These are phyloP conservation scores for Holothuria leucospilota DNA, from an alignment of 53 echinoderm and acorn worm species.

Conservation along the genomic window DNA sequence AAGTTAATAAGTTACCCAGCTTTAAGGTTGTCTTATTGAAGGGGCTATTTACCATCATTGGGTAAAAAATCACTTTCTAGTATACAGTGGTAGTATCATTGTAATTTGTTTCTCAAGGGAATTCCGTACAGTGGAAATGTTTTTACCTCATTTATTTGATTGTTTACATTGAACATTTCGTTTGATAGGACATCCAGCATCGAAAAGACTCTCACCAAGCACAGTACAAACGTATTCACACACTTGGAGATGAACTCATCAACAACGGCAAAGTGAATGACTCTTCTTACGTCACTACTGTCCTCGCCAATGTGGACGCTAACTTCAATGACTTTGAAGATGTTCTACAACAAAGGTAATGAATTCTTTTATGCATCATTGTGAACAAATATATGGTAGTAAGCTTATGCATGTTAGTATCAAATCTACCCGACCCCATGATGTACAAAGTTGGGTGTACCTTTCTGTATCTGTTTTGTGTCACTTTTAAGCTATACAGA, in stretches of 20 bases:
- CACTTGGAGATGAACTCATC: conserved; percentile 80
- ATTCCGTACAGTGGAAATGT: not conserved
- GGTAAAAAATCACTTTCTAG: no score
- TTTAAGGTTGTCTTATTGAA: no score
- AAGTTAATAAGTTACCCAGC: no score
- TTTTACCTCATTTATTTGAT: not conserved
- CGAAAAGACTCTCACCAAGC: conserved; percentile 74
- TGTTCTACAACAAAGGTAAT: conserved; percentile 86
- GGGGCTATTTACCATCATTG: no score
- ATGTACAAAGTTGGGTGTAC: no score
- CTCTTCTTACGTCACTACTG: conserved; percentile 80
- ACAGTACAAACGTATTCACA: conserved; percentile 84
- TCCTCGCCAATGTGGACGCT: conserved; percentile 89
- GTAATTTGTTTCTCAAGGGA: no score
- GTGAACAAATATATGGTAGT: no score
- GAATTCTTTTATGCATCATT: not conserved
- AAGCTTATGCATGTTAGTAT: no score
- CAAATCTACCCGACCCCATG: no score
- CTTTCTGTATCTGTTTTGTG: no score
- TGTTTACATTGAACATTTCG: not conserved
- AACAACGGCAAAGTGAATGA: conserved; percentile 82
- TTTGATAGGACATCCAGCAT: conserved; percentile 74
- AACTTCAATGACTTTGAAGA: conserved; percentile 94
- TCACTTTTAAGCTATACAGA: no score
- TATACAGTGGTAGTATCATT: no score